phyloP scores from a whole-genome alignment of 2,113 vertebrate species.

The Panthera leo region DNA sequence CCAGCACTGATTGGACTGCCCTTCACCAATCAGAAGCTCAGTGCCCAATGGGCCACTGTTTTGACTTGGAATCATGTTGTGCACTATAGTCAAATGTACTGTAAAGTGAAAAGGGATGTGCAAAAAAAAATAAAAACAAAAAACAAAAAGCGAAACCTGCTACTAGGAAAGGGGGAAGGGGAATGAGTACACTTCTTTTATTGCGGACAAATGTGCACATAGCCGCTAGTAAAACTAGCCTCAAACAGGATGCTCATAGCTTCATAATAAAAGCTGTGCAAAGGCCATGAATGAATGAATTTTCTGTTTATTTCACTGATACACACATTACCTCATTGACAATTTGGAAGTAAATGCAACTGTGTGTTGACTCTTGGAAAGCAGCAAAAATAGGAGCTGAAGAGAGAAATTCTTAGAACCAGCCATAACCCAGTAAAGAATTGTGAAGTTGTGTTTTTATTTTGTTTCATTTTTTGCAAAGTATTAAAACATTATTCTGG shows the following conservation, averaged over 20 bases:
- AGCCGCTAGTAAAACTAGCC: conserved; percentile 89
- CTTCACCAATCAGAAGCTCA: conserved; percentile 87
- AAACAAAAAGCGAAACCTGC: conserved; percentile 81
- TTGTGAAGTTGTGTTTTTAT: conserved; percentile 66
- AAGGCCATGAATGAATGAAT: conserved; percentile 86
- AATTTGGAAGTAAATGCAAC: conserved; percentile 81
- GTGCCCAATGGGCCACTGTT: conserved; percentile 84
- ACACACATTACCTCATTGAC: conserved; percentile 91
- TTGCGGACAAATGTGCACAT: conserved; percentile 86
- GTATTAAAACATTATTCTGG: conserved; percentile 75
- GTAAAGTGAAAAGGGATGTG: conserved; percentile 98
- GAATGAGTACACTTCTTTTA: conserved; percentile 83
- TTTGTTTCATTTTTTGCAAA: conserved; percentile 62
- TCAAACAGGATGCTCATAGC: conserved; percentile 87
- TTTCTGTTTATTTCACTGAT: conserved; percentile 88
- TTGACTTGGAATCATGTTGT: conserved; percentile 93
- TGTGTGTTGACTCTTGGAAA: conserved; percentile 72
- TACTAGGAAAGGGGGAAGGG: conserved; percentile 82
- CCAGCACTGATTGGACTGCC: conserved; percentile 88
- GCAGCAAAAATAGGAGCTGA: conserved; percentile 65
- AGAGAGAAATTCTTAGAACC: conserved; percentile 72
- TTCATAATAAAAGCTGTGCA: conserved; percentile 89
- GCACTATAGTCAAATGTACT: conserved; percentile 98
- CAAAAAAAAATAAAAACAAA: conserved; percentile 87
- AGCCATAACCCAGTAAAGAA: conserved; percentile 75